Conservation (phyloP, 30 jellyfish, hydroid and myxozoan genomes). For the Nemopilema nomurai region DNA sequence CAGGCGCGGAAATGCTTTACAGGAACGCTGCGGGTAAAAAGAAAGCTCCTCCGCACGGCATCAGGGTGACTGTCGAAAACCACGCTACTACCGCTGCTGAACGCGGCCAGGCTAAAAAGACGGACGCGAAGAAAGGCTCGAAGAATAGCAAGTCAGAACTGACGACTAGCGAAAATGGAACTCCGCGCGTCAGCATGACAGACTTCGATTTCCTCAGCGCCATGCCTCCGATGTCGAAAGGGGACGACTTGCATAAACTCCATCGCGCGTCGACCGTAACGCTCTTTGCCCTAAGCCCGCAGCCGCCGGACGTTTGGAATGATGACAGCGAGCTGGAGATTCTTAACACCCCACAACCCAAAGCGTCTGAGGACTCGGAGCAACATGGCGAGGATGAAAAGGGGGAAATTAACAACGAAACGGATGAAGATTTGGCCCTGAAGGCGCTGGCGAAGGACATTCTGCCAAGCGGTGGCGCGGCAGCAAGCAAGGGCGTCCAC, state of each 20-base stretch:
- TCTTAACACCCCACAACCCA: conserved; percentile 1
- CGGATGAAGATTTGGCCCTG: conserved; percentile 33
- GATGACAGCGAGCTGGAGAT: conserved; percentile 74
- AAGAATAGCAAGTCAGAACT: not conserved
- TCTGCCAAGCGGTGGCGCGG: not conserved
- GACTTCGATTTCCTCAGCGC: conserved; percentile 84
- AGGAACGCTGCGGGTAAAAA: not conserved
- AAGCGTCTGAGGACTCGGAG: not conserved
- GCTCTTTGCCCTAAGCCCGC: conserved; percentile 73
- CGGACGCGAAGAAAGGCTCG: not conserved
- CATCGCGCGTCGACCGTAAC: conserved; percentile 91
- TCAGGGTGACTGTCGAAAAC: not conserved
- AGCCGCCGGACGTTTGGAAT: conserved; percentile 86
- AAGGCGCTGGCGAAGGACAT: conserved; percentile 60
- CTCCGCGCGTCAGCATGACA: conserved; percentile 67
- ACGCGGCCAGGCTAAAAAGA: not conserved
- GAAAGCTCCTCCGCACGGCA: not conserved
- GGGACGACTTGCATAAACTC: conserved; percentile 68
- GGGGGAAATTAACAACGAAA: not conserved
- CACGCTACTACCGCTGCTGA: not conserved
- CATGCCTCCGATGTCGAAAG: conserved; percentile 86
- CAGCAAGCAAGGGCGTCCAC: not conserved
- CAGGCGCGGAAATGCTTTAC: not conserved
- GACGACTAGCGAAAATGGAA: not conserved
- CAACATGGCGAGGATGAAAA: not conserved